These are phyloP conservation scores for Todus mexicanus DNA, from an alignment of 2,797 vertebrate genomes.

Conservation along the genomic window DNA sequence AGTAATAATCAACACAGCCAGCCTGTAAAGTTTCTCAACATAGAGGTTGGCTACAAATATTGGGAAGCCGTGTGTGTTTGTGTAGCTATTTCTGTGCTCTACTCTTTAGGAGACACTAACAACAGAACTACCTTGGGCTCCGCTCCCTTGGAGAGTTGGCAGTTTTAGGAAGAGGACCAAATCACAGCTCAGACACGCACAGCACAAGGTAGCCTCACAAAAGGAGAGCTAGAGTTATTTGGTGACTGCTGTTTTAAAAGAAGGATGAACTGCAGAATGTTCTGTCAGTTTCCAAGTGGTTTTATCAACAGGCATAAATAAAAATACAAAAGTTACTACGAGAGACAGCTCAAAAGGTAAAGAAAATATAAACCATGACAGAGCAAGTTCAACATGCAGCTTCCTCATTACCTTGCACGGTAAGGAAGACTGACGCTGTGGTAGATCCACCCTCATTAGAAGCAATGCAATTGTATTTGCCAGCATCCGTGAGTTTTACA, in stretches of 20 bases:
- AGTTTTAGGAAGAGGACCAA: not conserved
- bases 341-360: not conserved
- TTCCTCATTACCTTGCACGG: conserved; percentile 84
- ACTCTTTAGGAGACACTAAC: not conserved
- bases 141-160: not conserved
- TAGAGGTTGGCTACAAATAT: not conserved
- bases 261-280: not conserved
- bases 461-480: conserved; percentile 86
- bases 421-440: conserved; percentile 79
- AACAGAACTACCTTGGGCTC: not conserved
- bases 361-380: not conserved
- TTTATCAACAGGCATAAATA: not conserved
- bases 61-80: not conserved
- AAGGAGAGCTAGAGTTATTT: not conserved
- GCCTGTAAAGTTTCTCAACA: not conserved
- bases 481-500: conserved; percentile 76
- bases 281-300: not conserved
- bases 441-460: conserved; percentile 85
- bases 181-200: not conserved
- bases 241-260: not conserved
- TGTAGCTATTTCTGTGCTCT: not conserved
- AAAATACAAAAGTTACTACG: not conserved
- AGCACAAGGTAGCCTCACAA: not conserved
- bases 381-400: not conserved
- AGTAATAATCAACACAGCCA: not conserved